phyloP scores from a whole-genome alignment of 2,113 vertebrate genomes.

The Platysternon megacephalum region DNA sequence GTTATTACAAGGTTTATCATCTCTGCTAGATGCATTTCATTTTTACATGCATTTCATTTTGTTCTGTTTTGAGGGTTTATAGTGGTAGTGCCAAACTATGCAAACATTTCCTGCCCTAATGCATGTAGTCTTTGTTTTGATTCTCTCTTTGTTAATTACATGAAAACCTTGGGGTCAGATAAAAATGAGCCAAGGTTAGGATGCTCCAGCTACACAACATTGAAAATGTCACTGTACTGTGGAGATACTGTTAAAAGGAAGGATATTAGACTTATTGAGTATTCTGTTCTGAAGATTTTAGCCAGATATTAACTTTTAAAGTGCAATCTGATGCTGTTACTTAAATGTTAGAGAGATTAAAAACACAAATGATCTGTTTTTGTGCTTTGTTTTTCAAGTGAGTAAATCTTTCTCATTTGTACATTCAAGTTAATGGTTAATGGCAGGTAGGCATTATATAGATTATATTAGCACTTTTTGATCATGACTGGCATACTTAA shows the following conservation, averaged over 20 bases:
- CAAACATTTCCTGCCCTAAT: conserved; percentile 50
- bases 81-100: conserved; percentile 61
- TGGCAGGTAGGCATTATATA: not conserved
- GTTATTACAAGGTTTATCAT: conserved; percentile 63
- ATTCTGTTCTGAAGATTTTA: conserved; percentile 43
- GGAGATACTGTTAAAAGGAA: conserved; percentile 32
- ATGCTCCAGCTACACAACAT: conserved; percentile 37
- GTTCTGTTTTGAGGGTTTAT: conserved; percentile 60
- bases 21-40: conserved; percentile 31
- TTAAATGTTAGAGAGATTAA: conserved; percentile 1
- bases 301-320: conserved; percentile 6
- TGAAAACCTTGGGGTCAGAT: conserved; percentile 67
- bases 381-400: not conserved
- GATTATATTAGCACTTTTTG: not conserved
- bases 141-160: conserved; percentile 78
- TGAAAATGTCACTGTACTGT: conserved; percentile 45
- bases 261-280: conserved; percentile 13
- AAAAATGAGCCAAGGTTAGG: conserved; percentile 68
- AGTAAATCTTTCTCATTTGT: not conserved
- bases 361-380: not conserved
- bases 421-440: not conserved
- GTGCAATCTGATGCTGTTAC: not conserved
- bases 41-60: conserved; percentile 15
- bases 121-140: conserved; percentile 68
- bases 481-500: not conserved